Conservation (phyloP, 2,888 invertebrate genomes). For the Sinhomidia bicolor region DNA sequence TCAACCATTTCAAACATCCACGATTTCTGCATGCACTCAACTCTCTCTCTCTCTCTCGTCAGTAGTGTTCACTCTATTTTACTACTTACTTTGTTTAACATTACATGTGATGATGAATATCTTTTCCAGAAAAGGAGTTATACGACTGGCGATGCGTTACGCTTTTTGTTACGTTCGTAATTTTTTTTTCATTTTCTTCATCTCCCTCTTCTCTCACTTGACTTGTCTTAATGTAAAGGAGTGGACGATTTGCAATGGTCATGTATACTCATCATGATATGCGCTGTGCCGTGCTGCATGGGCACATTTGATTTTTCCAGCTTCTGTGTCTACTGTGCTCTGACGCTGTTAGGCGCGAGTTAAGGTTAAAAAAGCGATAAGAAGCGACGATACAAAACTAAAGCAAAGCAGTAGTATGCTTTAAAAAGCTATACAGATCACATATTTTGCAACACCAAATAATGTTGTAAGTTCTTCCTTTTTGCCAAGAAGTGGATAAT, state of each 20-base stretch:
- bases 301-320: background rate
- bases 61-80: too few species aligned
- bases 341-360: background rate
- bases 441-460: background rate
- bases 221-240: background rate
- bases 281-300: background rate
- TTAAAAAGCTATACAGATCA: too few species aligned
- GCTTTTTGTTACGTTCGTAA: background rate
- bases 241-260: background rate
- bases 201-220: too few species aligned
- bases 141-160: conserved; percentile 41
- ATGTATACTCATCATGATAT: background rate
- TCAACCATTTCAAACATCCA: background rate
- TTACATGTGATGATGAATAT: conserved; percentile 44
- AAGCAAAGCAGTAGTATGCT: too few species aligned
- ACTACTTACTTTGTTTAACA: background rate
- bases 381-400: background rate
- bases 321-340: too few species aligned
- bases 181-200: too few species aligned
- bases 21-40: background rate
- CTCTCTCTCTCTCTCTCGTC: too few species aligned
- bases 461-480: conserved; percentile 22
- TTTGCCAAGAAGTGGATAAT: too few species aligned
- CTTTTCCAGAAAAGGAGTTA: conserved; percentile 56
- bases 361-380: background rate